Conservation (phyloP, 2,113 vertebrate genomes). For the Heterocephalus glaber region DNA sequence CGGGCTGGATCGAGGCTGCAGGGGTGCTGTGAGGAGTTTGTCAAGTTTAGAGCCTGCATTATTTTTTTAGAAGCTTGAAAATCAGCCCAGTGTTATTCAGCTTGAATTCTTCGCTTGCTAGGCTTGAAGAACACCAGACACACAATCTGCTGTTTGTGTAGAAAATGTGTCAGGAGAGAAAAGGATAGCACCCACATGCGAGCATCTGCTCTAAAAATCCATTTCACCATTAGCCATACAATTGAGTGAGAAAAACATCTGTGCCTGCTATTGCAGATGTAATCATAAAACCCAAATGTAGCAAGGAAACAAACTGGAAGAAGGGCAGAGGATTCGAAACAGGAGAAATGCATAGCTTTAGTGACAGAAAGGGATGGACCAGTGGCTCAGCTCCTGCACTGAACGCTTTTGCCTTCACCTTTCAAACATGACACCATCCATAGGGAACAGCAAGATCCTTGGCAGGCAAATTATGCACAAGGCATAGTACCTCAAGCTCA, state of each 20-base stretch:
- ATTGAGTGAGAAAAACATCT: slow-evolving; percentile 75
- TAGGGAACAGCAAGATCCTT: not conserved
- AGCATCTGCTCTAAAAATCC: slow-evolving; percentile 70
- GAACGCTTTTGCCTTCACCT: slow-evolving; percentile 38
- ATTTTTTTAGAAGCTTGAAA: slow-evolving; percentile 56
- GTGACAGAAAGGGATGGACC: not conserved
- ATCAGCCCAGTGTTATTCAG: slow-evolving; percentile 35
- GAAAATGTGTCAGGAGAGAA: slow-evolving; percentile 67
- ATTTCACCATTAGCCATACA: slow-evolving; percentile 72
- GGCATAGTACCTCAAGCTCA: not conserved
- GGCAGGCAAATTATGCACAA: not conserved
- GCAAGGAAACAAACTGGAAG: slow-evolving; percentile 26
- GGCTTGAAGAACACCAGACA: slow-evolving; percentile 60
- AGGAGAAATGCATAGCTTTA: not conserved
- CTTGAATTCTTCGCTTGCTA: slow-evolving; percentile 53
- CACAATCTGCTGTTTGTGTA: slow-evolving; percentile 62
- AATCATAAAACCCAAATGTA: slow-evolving; percentile 54
- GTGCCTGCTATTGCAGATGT: slow-evolving; percentile 59
- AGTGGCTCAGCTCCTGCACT: not conserved
- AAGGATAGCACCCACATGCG: slow-evolving; percentile 39
- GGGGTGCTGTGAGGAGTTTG: slow-evolving; percentile 24
- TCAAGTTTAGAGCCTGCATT: slow-evolving; percentile 28
- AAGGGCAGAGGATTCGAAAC: slow-evolving; percentile 48
- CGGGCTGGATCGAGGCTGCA: not conserved
- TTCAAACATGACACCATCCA: slow-evolving; percentile 56